These are phyloP conservation scores for Lysiphlebus fabarum DNA, from an alignment of 1,140 invertebrate genomes.

Conservation along the genomic window DNA sequence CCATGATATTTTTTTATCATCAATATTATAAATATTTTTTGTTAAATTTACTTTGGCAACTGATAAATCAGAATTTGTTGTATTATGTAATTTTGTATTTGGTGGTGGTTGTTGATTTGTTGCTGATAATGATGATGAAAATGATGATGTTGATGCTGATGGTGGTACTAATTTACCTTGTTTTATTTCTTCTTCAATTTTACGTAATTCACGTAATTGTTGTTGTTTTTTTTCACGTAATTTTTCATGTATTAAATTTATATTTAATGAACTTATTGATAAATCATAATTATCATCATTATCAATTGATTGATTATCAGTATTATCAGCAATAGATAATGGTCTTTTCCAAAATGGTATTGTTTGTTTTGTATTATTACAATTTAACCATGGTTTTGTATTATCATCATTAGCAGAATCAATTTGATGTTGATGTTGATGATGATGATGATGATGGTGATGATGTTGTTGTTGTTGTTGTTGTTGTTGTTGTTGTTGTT, in stretches of 20 bases:
- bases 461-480: not conserved
- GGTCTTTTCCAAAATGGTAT: slow-evolving; percentile 80
- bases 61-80: slow-evolving; percentile 41
- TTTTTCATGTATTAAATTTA: slow-evolving; percentile 80
- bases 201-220: slow-evolving; percentile 76
- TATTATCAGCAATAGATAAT: slow-evolving; percentile 53
- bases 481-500: slow-evolving; percentile 57
- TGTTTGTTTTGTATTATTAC: slow-evolving; percentile 44
- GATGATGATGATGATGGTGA: no score
- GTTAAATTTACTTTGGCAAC: not conserved
- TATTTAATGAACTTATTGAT: slow-evolving; percentile 66
- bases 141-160: slow-evolving; percentile 46
- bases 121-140: slow-evolving; percentile 40
- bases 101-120: slow-evolving; percentile 54
- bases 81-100: slow-evolving; percentile 55
- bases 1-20: slow-evolving; percentile 34
- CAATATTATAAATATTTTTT: no score
- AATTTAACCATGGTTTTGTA: slow-evolving; percentile 42
- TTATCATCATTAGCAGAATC: slow-evolving; percentile 26
- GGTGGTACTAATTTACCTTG: slow-evolving; percentile 71
- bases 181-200: slow-evolving; percentile 84
- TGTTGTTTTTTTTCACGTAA: slow-evolving; percentile 85
- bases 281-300: slow-evolving; percentile 64
- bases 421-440: no score
- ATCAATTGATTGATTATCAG: slow-evolving; percentile 52